Evolutionary conservation across 2,797 vertebrate genomes (phyloP).

Genomic region (Scolopax rusticola): DNA sequence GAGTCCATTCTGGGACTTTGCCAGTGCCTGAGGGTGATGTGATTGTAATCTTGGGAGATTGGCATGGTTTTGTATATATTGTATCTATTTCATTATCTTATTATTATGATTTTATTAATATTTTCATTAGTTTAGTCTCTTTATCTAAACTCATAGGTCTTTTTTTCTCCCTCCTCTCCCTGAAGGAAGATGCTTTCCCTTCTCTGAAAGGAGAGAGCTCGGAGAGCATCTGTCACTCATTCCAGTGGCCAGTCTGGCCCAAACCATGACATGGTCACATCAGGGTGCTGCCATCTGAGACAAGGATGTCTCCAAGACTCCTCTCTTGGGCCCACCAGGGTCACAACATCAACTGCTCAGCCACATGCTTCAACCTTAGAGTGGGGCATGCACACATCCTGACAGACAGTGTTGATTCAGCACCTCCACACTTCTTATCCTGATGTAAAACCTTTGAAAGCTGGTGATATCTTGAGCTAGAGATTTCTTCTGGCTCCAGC

Average conservation of each 20-base stretch:
- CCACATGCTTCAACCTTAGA: accelerated
- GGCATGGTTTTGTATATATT: background rate
- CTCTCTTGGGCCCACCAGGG: background rate
- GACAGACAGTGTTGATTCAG: background rate
- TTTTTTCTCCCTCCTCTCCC: background rate
- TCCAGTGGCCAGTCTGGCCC: background rate
- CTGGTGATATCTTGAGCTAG: background rate
- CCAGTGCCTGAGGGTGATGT: background rate
- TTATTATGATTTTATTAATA: background rate
- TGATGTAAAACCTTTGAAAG: background rate
- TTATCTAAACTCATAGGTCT: background rate
- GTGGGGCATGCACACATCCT: background rate
- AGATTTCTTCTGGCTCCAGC: background rate
- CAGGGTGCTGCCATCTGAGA: background rate
- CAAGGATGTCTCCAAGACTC: background rate
- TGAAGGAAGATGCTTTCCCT: background rate
- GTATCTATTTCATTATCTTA: background rate
- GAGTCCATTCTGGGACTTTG: background rate
- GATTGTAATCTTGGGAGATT: background rate
- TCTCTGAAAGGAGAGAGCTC: background rate
- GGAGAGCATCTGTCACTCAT: background rate
- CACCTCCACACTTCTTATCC: background rate
- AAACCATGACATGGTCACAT: background rate
- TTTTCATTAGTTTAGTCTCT: background rate
- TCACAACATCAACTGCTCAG: background rate